phyloP scores from a whole-genome alignment of 1,140 invertebrate genomes.

The Drosophila carrolli region DNA sequence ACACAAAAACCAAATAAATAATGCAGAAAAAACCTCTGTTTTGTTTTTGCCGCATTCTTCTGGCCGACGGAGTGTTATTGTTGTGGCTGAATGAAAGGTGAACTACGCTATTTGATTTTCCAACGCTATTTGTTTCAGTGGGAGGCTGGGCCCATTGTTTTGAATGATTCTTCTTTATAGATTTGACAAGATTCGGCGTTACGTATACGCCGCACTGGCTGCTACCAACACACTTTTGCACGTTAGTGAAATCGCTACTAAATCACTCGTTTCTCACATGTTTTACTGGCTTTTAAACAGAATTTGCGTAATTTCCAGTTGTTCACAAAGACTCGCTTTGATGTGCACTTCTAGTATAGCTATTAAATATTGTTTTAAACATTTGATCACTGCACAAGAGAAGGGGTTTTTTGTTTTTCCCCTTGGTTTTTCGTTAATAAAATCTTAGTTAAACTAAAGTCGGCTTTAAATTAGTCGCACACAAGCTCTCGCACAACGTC shows the following conservation, averaged over 20 bases:
- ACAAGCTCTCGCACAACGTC: neutral
- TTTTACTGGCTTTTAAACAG: slow-evolving; percentile 12
- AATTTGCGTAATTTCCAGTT: slow-evolving; percentile 34
- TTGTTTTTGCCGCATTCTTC: slow-evolving; percentile 34
- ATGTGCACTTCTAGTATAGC: neutral
- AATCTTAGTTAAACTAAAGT: slow-evolving; percentile 42
- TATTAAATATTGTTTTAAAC: neutral
- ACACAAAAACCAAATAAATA: slow-evolving; percentile 24
- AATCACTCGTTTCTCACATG: slow-evolving; percentile 32
- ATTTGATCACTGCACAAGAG: slow-evolving; percentile 13
- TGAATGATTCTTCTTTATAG: slow-evolving; percentile 27
- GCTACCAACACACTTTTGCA: slow-evolving; percentile 4
- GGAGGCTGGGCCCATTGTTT: slow-evolving; percentile 35
- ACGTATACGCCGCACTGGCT: slow-evolving; percentile 28
- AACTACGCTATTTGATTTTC: slow-evolving; percentile 14
- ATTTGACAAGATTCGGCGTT: slow-evolving; percentile 35
- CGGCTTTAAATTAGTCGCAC: slow-evolving; percentile 42
- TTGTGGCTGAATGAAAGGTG: slow-evolving; percentile 22
- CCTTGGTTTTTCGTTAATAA: slow-evolving; percentile 20
- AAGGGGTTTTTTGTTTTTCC: slow-evolving; percentile 20
- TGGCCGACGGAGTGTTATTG: slow-evolving; percentile 13
- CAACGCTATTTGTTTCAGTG: slow-evolving; percentile 10
- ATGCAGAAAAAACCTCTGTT: slow-evolving; percentile 9
- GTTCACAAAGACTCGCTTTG: neutral
- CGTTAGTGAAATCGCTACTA: slow-evolving; percentile 10